phyloP scores from a whole-genome alignment of 2,113 vertebrate genomes.

The Malurus melanocephalus region DNA sequence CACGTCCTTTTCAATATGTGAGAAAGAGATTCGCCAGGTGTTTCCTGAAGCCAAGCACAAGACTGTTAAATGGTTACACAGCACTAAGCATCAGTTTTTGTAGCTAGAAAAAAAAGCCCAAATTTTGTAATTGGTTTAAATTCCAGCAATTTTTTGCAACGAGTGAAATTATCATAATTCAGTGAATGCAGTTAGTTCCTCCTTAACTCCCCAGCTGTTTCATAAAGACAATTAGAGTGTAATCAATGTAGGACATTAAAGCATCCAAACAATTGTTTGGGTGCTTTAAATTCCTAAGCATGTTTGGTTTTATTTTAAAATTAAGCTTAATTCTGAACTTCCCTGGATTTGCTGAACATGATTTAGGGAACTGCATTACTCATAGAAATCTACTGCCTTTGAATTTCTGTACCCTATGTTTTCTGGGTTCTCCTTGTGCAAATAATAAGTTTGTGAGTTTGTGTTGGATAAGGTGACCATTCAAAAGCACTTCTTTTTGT shows the following conservation, averaged over 20 bases:
- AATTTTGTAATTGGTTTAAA: neutral
- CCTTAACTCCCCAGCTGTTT: neutral
- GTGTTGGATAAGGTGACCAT: neutral
- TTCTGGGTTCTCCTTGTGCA: neutral
- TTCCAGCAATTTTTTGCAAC: neutral
- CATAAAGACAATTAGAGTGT: neutral
- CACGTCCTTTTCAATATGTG: constrained; percentile 81
- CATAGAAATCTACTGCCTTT: neutral
- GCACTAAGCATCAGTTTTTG: neutral
- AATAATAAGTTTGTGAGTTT: neutral
- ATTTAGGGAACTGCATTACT: neutral
- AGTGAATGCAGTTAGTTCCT: neutral
- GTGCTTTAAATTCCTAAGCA: neutral
- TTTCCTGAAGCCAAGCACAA: constrained; percentile 66
- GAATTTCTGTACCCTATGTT: neutral
- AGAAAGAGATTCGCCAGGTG: constrained; percentile 86
- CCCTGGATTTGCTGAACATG: neutral
- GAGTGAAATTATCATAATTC: neutral
- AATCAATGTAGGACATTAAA: neutral
- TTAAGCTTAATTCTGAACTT: neutral
- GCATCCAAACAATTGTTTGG: neutral
- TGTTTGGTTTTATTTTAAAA: neutral
- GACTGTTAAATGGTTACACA: neutral
- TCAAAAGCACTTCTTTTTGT: neutral
- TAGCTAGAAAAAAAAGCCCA: neutral